Evolutionary conservation across 1,140 invertebrate species (phyloP).

Genomic region (Drosophila pallidifrons): DNA sequence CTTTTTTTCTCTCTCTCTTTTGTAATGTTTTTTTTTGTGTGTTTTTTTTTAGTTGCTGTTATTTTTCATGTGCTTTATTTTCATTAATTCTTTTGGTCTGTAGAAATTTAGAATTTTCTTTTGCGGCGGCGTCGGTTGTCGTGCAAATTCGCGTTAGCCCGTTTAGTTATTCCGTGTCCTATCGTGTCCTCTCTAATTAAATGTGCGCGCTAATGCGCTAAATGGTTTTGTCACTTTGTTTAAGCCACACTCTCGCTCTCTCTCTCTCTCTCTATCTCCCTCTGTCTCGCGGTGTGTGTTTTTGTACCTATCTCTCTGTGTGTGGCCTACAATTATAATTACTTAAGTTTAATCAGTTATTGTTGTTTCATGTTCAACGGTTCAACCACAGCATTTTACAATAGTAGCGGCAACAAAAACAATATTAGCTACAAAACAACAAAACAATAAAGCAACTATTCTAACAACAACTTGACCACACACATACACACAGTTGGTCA

Average conservation of each 20-base stretch:
- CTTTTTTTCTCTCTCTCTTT: neutral
- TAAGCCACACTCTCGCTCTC: slow-evolving; percentile 21
- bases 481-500: neutral
- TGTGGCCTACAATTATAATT: slow-evolving; percentile 16
- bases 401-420: neutral
- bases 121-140: slow-evolving; percentile 4
- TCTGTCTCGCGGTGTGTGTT: neutral
- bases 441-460: neutral
- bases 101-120: slow-evolving; percentile 10
- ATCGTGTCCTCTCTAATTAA: slow-evolving; percentile 39
- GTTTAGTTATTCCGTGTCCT: slow-evolving; percentile 17
- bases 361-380: slow-evolving; percentile 56
- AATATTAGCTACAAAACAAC: too few relatives aligned
- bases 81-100: slow-evolving; percentile 1
- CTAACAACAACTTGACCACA: slow-evolving; percentile 3
- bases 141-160: slow-evolving; percentile 29
- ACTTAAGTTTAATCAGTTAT: slow-evolving; percentile 25
- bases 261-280: too few relatives aligned
- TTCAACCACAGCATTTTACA: slow-evolving; percentile 13
- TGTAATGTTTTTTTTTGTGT: slow-evolving; percentile 3
- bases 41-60: slow-evolving; percentile 7
- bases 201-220: slow-evolving; percentile 54
- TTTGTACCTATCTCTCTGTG: neutral
- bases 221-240: slow-evolving; percentile 33
- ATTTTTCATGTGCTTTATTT: slow-evolving; percentile 1